Evolutionary conservation across 2,888 invertebrate species (phyloP).

Genomic region (Lacanobia oleracea): DNA sequence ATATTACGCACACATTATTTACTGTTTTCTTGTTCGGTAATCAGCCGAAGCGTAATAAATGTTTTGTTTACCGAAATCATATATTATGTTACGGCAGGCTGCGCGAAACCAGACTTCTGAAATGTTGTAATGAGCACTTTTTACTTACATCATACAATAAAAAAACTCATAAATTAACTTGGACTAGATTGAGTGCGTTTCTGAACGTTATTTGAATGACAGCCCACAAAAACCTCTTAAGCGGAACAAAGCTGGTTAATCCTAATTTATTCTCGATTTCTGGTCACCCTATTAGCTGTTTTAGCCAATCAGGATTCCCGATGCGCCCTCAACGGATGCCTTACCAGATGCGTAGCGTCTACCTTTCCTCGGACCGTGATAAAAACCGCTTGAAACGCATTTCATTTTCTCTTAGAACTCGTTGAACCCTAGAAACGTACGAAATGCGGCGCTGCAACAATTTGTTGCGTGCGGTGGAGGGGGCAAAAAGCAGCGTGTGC

Average conservation of each 20-base stretch:
- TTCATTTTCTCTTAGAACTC: conserved; percentile 68
- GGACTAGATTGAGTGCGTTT: not conserved
- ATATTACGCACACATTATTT: conserved; percentile 37
- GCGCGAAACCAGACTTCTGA: conserved; percentile 7
- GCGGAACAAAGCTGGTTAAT: not conserved
- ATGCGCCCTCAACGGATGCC: conserved; percentile 47
- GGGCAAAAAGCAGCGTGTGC: conserved; percentile 75
- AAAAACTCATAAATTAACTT: not conserved
- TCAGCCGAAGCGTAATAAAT: conserved; percentile 19
- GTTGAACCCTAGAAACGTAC: conserved; percentile 72
- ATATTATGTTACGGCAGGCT: conserved; percentile 26
- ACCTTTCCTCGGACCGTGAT: conserved; percentile 47
- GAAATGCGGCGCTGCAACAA: conserved; percentile 75
- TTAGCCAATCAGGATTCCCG: conserved; percentile 56
- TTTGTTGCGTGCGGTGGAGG: conserved; percentile 72
- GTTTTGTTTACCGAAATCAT: conserved; percentile 34
- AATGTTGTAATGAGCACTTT: conserved; percentile 23
- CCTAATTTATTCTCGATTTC: conserved; percentile 17
- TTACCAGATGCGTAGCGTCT: conserved; percentile 47
- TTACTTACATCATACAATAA: conserved; percentile 8
- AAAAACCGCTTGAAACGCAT: conserved; percentile 59
- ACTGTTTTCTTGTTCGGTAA: conserved; percentile 44
- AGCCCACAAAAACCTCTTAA: not conserved
- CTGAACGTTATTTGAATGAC: not conserved
- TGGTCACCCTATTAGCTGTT: conserved; percentile 24